Conservation (phyloP, 2,888 invertebrate species). For the Synergus itoensis region DNA sequence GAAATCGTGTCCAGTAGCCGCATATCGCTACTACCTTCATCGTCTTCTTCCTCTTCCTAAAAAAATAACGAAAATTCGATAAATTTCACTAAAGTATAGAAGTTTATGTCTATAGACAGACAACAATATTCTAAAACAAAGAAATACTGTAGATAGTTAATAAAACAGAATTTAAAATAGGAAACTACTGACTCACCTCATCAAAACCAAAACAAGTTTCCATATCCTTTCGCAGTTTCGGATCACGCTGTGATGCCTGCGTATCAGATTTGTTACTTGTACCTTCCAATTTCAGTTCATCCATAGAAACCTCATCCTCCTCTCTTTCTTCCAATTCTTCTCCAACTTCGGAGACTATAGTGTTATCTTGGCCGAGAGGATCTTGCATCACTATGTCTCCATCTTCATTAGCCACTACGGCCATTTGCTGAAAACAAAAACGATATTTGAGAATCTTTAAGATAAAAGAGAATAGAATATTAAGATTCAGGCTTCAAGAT, state of each 20-base stretch:
- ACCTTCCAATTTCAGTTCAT: constrained; percentile 66
- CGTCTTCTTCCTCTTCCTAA: constrained; percentile 78
- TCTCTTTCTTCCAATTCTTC: constrained; percentile 78
- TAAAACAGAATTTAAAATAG: constrained; percentile 17
- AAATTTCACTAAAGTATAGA: constrained; percentile 4
- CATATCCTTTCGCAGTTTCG: constrained; percentile 82
- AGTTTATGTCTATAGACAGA: constrained; percentile 7
- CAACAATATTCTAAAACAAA: constrained; percentile 34
- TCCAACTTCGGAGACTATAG: constrained; percentile 77
- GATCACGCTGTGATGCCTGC: constrained; percentile 66
- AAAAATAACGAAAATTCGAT: not conserved
- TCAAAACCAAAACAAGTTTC: constrained; percentile 92
- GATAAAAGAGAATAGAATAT: constrained; percentile 27
- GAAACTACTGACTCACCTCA: constrained; percentile 79
- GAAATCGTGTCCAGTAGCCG: constrained; percentile 74
- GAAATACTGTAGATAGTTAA: constrained; percentile 18
- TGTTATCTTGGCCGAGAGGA: constrained; percentile 74
- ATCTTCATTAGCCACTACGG: constrained; percentile 79
- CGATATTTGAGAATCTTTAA: constrained; percentile 2
- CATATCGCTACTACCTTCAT: constrained; percentile 76
- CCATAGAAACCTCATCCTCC: constrained; percentile 70
- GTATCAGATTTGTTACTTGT: constrained; percentile 57
- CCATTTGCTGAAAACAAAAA: constrained; percentile 68
- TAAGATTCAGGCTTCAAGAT: no score
- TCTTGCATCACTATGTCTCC: constrained; percentile 75